phyloP scores from a whole-genome alignment of 1,140 invertebrate species.

The Pogonomyrmex californicus region DNA sequence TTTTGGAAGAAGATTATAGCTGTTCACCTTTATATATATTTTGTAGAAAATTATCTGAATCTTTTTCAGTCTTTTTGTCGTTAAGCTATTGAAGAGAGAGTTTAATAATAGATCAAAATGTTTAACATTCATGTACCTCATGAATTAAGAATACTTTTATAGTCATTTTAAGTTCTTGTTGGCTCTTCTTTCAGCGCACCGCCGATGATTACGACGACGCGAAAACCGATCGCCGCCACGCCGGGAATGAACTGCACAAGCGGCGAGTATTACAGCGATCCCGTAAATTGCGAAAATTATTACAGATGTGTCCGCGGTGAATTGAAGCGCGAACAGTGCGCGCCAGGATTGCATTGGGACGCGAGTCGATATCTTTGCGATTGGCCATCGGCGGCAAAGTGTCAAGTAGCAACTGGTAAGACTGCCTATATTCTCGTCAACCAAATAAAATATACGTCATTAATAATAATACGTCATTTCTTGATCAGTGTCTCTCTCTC shows the following conservation, averaged over 20 bases:
- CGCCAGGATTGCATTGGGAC: constrained; percentile 94
- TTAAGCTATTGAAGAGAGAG: neutral
- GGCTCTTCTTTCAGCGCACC: constrained; percentile 7
- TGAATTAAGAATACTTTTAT: neutral
- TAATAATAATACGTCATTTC: too few species aligned
- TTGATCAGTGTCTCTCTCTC: neutral
- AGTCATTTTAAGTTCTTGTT: neutral
- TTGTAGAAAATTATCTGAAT: neutral
- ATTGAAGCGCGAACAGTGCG: constrained; percentile 90
- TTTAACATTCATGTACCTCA: neutral
- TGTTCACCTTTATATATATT: neutral
- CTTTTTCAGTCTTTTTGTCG: neutral
- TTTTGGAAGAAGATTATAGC: neutral
- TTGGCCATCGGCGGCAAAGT: constrained; percentile 92
- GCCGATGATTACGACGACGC: constrained; percentile 37
- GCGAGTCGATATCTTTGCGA: constrained; percentile 90
- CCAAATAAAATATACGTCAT: too few species aligned
- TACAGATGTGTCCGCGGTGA: constrained; percentile 91
- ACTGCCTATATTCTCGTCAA: neutral
- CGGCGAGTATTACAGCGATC: constrained; percentile 90
- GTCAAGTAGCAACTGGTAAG: constrained; percentile 84
- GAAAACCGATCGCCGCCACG: neutral
- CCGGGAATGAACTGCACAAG: constrained; percentile 87
- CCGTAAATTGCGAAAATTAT: constrained; percentile 91
- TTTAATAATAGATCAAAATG: neutral